Base-by-base conservation (phyloP, 2,888 invertebrate genomes). In the Lingula anatina region DNA sequence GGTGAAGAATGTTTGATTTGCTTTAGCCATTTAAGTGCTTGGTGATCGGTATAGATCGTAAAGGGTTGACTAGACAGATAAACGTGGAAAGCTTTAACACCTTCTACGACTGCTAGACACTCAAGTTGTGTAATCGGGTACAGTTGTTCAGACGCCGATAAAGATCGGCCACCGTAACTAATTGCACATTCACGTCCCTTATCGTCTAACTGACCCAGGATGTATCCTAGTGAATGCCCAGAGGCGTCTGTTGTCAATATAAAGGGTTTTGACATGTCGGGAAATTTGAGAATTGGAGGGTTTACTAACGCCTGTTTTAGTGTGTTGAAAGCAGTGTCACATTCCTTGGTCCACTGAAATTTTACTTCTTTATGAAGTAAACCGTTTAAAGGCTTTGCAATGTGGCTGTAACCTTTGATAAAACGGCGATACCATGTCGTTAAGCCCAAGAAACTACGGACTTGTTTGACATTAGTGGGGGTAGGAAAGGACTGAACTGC, bases 361-460 rank as follows among this genome's bases (percentile, higher is more conserved):
- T 54, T 48, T 40, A 49, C 49, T 38, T 65, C 58, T 46, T 63
- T 67, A 48, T 59, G 60, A 21, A 70, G 50, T 12, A 72, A 49
- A 0, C 47, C 35, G 51, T 75, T 64, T 9, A 76, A 48, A 0
- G 72, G 73, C 12, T 54, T 51, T 27, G 64, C 53, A 9, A 66
- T 59, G 0, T 47, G 50, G n/a, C n/a, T n/a, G n/a, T n/a, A n/a
- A n/a, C n/a, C n/a, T n/a, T n/a, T n/a, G n/a, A n/a, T n/a, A n/a
- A n/a, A n/a, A n/a, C n/a, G n/a, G n/a, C 61, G 57, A 51, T 72
- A 73, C 57, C 66, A 74, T 55, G 70, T 68, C 9, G 23, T 23
- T 9, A 43, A 15, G 20, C 43, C 43, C 7, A 43, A 9, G 24
- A 18, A 43, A 15, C 43, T 23, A 7, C 43, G 21, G 20, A 43